phyloP scores from a whole-genome alignment of 1,140 invertebrate species.

The Drosophila neocordata region DNA sequence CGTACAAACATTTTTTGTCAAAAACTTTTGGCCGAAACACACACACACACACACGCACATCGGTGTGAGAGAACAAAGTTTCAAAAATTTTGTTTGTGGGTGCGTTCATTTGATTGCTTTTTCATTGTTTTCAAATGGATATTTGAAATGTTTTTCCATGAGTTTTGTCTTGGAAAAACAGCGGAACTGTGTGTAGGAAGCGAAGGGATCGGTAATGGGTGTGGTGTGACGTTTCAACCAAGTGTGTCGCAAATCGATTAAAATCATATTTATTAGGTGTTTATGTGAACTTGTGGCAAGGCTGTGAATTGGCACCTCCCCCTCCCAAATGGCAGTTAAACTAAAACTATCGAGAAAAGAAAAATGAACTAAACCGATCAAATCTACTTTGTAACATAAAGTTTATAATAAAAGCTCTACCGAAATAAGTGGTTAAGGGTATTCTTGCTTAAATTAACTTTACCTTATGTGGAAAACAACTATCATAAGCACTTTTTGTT shows the following conservation, averaged over 20 bases:
- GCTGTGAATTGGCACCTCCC: not conserved
- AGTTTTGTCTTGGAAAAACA: conserved; percentile 8
- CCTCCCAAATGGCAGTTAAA: not conserved
- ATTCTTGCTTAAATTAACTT: too few relatives aligned
- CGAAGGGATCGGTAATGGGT: not conserved
- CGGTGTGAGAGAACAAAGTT: conserved; percentile 42
- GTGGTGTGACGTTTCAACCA: not conserved
- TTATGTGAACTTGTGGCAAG: not conserved
- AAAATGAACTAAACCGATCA: not conserved
- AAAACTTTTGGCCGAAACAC: conserved; percentile 31
- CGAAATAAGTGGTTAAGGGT: too few relatives aligned
- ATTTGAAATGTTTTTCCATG: conserved; percentile 38
- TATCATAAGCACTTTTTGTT: too few relatives aligned
- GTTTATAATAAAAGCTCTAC: too few relatives aligned
- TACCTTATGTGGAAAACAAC: too few relatives aligned
- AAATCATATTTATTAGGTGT: conserved; percentile 71
- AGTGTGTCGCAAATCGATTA: conserved; percentile 69
- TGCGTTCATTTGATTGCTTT: conserved; percentile 70
- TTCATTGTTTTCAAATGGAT: conserved; percentile 78
- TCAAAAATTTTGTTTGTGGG: conserved; percentile 44
- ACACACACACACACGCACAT: conserved; percentile 18
- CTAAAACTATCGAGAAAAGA: not conserved
- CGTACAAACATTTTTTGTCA: conserved; percentile 52
- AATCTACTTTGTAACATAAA: not conserved
- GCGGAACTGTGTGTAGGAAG: not conserved